Percentiles rank a stretch among this genome's conserved stretches.
Conservation (phyloP, 2,797 vertebrate genomes). For the Tamandua tetradactyla region DNA sequence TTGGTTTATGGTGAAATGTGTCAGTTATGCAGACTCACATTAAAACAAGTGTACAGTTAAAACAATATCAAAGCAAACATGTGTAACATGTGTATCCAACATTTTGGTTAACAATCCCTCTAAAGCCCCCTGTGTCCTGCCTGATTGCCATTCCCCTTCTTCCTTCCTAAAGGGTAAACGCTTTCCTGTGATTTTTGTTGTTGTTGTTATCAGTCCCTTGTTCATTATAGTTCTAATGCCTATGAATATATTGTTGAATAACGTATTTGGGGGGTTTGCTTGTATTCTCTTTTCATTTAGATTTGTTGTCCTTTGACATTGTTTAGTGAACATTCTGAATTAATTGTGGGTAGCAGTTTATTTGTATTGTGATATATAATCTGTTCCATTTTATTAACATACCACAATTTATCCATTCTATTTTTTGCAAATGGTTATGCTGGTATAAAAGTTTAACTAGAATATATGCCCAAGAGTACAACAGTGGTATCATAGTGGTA, state of each 20-base stretch:
- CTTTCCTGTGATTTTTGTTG: background rate
- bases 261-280: background rate
- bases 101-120: background rate
- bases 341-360: slow-evolving; percentile 23
- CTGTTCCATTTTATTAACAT: background rate
- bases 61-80: background rate
- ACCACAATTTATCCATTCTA: background rate
- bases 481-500: background rate
- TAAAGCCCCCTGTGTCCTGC: background rate
- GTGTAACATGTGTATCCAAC: background rate
- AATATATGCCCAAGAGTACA: background rate
- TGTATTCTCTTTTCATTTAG: background rate
- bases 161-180: background rate
- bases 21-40: background rate
- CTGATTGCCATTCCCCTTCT: background rate
- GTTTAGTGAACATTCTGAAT: slow-evolving; percentile 43
- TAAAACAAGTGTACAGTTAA: background rate
- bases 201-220: background rate
- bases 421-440: background rate
- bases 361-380: slow-evolving; percentile 24
- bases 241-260: background rate
- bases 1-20: slow-evolving; percentile 2
- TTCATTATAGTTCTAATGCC: slow-evolving; percentile 16
- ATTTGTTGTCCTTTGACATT: slow-evolving; percentile 25
- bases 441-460: background rate